Base-by-base conservation (phyloP, 92 coral and sea anemone species). In the Hydrozoanthus gracilis region DNA sequence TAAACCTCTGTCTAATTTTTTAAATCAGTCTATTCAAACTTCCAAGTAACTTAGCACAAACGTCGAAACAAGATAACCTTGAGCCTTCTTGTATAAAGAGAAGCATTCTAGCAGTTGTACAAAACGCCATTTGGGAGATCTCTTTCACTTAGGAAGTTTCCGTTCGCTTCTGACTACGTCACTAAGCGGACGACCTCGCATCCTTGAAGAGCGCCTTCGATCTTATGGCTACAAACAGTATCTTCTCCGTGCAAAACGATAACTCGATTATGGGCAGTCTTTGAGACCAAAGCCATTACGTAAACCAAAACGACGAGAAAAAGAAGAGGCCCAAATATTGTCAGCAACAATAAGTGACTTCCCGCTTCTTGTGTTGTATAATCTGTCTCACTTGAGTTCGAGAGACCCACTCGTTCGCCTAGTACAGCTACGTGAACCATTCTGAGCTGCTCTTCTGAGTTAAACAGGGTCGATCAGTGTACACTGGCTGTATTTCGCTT, bases 281-380 rank as follows among this genome's bases (percentile, higher is more conserved):
- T 65, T 4, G 73, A 35, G 15, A 48, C 17, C 16, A 62, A 80
- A 65, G 44, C 56, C 10, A 48, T 3, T 6, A 64, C 7, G 49
- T 13, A 80, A 52, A 80, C 16, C 46, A 80, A 18, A 80, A 65
- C 73, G 58, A 65, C 47, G 48, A 64, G 45, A 47, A 48, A 17
- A 17, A 80, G 16, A 18, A 50, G 47, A n/a, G 85, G 85, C 13
- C 73, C 85, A 17, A 80, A 13, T 11, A 80, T 50, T 8, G 74
- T 80, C 11, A 80, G 8, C 61, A 65, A 44, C 27, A 80, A 16
- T 10, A 64, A 51, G 11, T 73, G 65, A 48, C n/a, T 64, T 58
- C 4, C 60, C 0, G 47, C 61, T 67, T 8, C 9, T 48, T 65
- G 56, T 16, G 71, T 4, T 20, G 68, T n/a, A 45, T 47, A 20